Percentiles rank a stretch among this genome's conserved stretches.
phyloP scores from a whole-genome alignment of 2,888 invertebrate species.

The Leptinotarsa juncta region DNA sequence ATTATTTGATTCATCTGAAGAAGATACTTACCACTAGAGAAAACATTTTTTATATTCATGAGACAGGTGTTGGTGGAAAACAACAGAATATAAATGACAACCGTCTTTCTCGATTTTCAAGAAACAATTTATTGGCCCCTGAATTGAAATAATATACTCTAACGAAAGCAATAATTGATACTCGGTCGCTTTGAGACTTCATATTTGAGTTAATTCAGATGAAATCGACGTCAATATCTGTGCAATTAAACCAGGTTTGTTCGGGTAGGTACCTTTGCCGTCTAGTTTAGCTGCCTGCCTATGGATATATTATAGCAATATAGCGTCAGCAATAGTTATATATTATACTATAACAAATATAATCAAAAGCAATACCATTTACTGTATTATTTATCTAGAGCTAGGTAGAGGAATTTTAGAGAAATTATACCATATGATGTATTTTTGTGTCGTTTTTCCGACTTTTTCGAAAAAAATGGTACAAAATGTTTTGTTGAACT shows the following conservation, averaged over 20 bases:
- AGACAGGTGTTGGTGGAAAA: too few relatives aligned
- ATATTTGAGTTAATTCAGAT: constrained; percentile 19
- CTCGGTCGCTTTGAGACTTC: not conserved
- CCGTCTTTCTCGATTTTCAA: too few relatives aligned
- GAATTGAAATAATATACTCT: not conserved
- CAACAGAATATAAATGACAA: too few relatives aligned
- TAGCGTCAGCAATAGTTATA: constrained; percentile 65
- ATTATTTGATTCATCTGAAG: too few relatives aligned
- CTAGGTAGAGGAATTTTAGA: constrained; percentile 57
- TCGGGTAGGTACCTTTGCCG: constrained; percentile 50
- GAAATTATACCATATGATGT: constrained; percentile 26
- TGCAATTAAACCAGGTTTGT: constrained; percentile 45
- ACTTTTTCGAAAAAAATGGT: constrained; percentile 30
- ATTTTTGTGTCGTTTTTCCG: constrained; percentile 27
- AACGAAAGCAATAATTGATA: not conserved
- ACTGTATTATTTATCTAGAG: constrained; percentile 62
- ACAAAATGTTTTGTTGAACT: constrained; percentile 33
- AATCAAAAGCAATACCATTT: constrained; percentile 65
- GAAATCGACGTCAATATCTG: constrained; percentile 39
- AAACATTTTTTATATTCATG: too few relatives aligned
- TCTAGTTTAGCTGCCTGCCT: constrained; percentile 63
- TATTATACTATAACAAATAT: constrained; percentile 56
- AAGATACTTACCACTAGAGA: too few relatives aligned
- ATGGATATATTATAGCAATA: constrained; percentile 64
- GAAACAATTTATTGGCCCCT: too few relatives aligned